Percentiles rank a stretch among this genome's conserved stretches.
Conservation (phyloP, 2,888 invertebrate species). For the Acrobasis suavella region DNA sequence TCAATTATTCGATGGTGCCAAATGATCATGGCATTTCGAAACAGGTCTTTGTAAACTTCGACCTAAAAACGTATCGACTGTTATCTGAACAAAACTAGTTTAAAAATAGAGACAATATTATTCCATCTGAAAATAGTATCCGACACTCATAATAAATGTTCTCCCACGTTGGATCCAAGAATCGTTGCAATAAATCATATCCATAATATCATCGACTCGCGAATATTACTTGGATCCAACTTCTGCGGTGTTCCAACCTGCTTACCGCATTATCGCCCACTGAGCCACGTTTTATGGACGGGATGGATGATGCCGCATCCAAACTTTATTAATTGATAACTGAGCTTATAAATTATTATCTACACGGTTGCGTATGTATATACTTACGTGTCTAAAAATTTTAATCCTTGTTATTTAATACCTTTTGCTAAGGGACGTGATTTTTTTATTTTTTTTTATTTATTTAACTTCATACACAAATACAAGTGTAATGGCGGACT, state of each 20-base stretch:
- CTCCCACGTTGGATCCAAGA: constrained; percentile 61
- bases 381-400: no score
- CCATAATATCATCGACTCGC: constrained; percentile 67
- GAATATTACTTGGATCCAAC: constrained; percentile 45
- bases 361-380: no score
- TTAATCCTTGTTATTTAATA: no score
- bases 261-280: constrained; percentile 8
- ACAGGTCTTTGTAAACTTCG: neutral
- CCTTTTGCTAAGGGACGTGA: no score
- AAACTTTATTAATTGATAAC: no score
- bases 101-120: constrained; percentile 37
- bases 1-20: no score
- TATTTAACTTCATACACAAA: no score
- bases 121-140: constrained; percentile 60
- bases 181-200: constrained; percentile 69
- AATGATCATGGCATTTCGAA: no score
- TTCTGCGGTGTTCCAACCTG: constrained; percentile 26
- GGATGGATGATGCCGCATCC: neutral
- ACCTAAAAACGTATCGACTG: neutral
- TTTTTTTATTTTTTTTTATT: no score
- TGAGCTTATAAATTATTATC: no score
- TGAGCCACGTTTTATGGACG: neutral
- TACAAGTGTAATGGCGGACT: no score
- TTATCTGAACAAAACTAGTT: constrained; percentile 9
- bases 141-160: constrained; percentile 63